Evolutionary conservation across 2,797 vertebrate genomes (phyloP), one percentile per base, ranked within the genome.

Genomic region (Coregonus sp.): DNA sequence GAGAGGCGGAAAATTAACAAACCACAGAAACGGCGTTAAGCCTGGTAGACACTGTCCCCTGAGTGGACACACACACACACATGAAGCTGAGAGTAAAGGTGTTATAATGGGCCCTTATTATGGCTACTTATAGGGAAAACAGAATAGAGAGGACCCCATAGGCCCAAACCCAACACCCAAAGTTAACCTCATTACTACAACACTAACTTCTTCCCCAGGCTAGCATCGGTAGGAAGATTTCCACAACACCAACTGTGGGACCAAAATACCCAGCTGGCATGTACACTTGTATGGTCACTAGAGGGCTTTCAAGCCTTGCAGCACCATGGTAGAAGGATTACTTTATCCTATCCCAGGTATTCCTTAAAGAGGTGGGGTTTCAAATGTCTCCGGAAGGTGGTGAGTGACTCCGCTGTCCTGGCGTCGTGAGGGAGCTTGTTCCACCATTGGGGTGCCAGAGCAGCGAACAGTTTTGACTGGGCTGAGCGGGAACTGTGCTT

Each of bases 241-340:
- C 25, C 25, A 66, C n/a, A 66, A 18, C 20, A 25, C 63, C 52
- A 56, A 4, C 18, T 59, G 29, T n/a, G 18, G 29, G 18, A 56
- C 31, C 52, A 16, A 63, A 25, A 35, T 69, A 37, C 31, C 16
- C 31, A 61, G 80, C 82, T 78, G 86, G 79, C 85, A 83, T 86
- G 81, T 86, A 80, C 81, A 88, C 74, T 69, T 33, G 74, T 79
- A 79, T 80, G 81, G 89, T 89, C 92, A 88, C 89, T 89, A 88
- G 92, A 84, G 90, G 90, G 89, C 87, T 86, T 84, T 88, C 89
- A 91, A 86, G 85, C 82, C 82, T 80, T 78, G 78, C 80, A 67
- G 31, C 63, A 54, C 18, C 71, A 12, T 59, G 25, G 25, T 25
- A 25, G 25, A 25, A 25, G 25, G 25, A 25, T 25, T 25, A 25